Percentiles rank a stretch among this genome's conserved stretches.
Conservation (phyloP, 2,888 invertebrate genomes). For the Teleiodes luculella region DNA sequence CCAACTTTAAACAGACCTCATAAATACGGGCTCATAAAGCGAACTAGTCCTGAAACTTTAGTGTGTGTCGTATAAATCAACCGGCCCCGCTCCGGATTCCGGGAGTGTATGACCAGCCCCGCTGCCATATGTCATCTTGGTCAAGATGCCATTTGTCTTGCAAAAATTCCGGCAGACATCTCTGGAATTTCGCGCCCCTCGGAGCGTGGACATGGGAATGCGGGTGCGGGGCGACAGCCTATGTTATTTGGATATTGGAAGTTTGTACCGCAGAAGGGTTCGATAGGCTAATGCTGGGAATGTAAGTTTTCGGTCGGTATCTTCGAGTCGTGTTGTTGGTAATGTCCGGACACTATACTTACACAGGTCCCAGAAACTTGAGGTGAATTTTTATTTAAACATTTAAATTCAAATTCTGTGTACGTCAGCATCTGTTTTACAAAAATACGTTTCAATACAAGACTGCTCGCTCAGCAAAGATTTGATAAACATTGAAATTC, state of each 20-base stretch:
- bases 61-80: constrained; percentile 41
- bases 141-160: constrained; percentile 73
- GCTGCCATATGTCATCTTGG: constrained; percentile 68
- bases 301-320: neutral
- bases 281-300: neutral
- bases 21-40: constrained; percentile 60
- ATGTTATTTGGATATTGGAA: constrained; percentile 18
- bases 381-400: no score
- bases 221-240: constrained; percentile 31
- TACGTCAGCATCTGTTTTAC: no score
- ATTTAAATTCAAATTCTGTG: no score
- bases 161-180: constrained; percentile 68
- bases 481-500: no score
- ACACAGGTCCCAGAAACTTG: no score
- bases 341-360: neutral
- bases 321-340: neutral
- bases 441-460: no score
- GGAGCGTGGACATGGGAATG: constrained; percentile 31
- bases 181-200: constrained; percentile 56
- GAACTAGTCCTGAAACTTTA: constrained; percentile 37
- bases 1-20: constrained; percentile 51
- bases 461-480: no score
- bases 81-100: constrained; percentile 45
- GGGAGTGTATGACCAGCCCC: constrained; percentile 55
- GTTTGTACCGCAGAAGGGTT: neutral